Percentiles rank a stretch among this genome's conserved stretches.
phyloP scores from a whole-genome alignment of 2,888 invertebrate species.

The Teleogryllus oceanicus region DNA sequence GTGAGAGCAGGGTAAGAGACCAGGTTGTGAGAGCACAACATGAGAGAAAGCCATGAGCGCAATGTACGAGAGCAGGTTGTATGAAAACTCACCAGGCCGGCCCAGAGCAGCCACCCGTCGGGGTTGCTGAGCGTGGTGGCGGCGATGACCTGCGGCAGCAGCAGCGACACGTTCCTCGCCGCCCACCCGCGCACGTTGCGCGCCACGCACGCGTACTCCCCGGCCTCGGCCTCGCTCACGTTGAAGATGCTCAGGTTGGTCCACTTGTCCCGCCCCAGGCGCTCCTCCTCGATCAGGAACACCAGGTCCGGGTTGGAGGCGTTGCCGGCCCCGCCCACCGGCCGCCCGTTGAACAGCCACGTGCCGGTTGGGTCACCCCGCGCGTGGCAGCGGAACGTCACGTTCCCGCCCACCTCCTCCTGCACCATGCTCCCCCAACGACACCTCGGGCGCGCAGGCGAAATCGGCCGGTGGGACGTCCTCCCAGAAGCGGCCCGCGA shows the following conservation, averaged over 20 bases:
- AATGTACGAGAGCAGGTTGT: not conserved
- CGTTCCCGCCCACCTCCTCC: constrained; percentile 78
- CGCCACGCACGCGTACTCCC: constrained; percentile 79
- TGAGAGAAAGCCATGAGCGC: too few species aligned
- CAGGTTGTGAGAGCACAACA: too few species aligned
- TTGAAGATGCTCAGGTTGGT: constrained; percentile 78
- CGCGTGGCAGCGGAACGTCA: constrained; percentile 76
- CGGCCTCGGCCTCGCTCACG: constrained; percentile 76
- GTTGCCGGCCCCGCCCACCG: constrained; percentile 53
- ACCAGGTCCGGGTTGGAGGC: constrained; percentile 44
- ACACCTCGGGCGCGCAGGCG: constrained; percentile 75
- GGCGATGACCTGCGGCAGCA: constrained; percentile 53
- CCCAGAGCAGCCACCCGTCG: constrained; percentile 69
- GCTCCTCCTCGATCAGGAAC: constrained; percentile 35
- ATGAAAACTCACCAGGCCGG: constrained; percentile 58
- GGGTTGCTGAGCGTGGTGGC: constrained; percentile 67
- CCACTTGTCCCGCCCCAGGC: constrained; percentile 55
- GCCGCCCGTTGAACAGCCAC: constrained; percentile 76
- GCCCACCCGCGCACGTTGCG: constrained; percentile 63
- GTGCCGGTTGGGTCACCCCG: constrained; percentile 80
- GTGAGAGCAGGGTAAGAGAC: too few species aligned
- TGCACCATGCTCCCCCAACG: constrained; percentile 52
- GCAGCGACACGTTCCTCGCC: constrained; percentile 56
- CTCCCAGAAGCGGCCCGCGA: constrained; percentile 73
- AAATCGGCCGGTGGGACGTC: constrained; percentile 70